Conservation (phyloP, 2,888 invertebrate species). For the Selenia dentaria region DNA sequence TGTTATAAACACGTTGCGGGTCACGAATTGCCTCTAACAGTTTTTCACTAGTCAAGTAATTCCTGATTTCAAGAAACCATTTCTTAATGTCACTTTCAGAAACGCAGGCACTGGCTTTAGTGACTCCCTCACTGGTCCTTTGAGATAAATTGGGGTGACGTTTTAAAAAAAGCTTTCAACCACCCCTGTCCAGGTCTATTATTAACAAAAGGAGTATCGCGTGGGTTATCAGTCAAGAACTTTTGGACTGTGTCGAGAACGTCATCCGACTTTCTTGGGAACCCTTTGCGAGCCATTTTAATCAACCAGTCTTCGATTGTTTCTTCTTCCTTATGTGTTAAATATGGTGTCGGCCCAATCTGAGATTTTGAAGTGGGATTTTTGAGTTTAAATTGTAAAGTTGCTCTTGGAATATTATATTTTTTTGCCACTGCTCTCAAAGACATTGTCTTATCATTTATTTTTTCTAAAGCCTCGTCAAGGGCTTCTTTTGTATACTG, state of each 20-base stretch:
- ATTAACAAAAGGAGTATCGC: slow-evolving; percentile 21
- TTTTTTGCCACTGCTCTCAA: too few relatives aligned
- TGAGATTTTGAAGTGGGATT: too few relatives aligned
- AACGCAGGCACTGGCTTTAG: slow-evolving; percentile 40
- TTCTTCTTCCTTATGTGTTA: too few relatives aligned
- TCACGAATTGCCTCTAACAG: not conserved
- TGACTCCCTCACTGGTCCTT: slow-evolving; percentile 38
- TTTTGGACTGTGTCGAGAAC: slow-evolving; percentile 24
- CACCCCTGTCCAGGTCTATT: slow-evolving; percentile 29
- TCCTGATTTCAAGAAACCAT: slow-evolving; percentile 40
- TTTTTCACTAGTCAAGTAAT: slow-evolving; percentile 7
- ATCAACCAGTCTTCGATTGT: too few relatives aligned
- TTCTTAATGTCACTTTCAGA: slow-evolving; percentile 40
- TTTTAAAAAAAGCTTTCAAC: slow-evolving; percentile 38
- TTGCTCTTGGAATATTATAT: too few relatives aligned
- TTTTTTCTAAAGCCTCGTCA: too few relatives aligned
- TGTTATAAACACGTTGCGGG: not conserved
- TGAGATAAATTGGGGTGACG: slow-evolving; percentile 35
- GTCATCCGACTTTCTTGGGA: slow-evolving; percentile 23
- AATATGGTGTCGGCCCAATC: too few relatives aligned
- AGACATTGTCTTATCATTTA: too few relatives aligned
- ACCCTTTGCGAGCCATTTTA: slow-evolving; percentile 24
- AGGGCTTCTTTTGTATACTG: too few relatives aligned
- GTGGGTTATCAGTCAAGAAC: slow-evolving; percentile 23
- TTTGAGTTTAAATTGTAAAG: too few relatives aligned